These are phyloP conservation scores for Tiliacea aurago DNA, from an alignment of 2,888 invertebrate genomes.

Conservation along the genomic window DNA sequence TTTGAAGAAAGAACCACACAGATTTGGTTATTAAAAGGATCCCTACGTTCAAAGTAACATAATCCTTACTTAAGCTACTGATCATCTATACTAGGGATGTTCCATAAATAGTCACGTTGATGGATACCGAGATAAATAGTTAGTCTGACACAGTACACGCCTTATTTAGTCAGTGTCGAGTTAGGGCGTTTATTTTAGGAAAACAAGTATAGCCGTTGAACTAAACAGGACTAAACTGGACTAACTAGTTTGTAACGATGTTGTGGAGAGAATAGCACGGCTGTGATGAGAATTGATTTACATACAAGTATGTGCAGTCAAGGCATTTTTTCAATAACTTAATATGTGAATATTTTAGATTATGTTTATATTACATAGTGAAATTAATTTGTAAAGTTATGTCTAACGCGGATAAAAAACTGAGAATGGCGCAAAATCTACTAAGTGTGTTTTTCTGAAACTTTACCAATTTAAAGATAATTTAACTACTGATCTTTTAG, in stretches of 20 bases:
- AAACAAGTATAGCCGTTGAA: conserved; percentile 36
- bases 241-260: conserved; percentile 40
- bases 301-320: conserved; percentile 16
- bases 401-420: no score
- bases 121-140: conserved; percentile 63
- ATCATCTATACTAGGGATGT: conserved; percentile 20
- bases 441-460: no score
- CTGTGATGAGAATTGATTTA: conserved; percentile 42
- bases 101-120: conserved; percentile 62
- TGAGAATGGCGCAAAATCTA: no score
- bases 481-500: no score
- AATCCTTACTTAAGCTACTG: conserved; percentile 4
- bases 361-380: no score
- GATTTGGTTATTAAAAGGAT: neutral
- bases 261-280: conserved; percentile 9
- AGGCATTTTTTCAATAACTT: conserved; percentile 6
- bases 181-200: conserved; percentile 65
- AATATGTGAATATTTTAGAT: no score
- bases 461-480: no score
- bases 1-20: neutral
- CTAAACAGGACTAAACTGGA: conserved; percentile 25
- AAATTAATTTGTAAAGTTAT: no score
- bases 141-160: conserved; percentile 51
- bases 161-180: conserved; percentile 55
- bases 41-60: neutral